phyloP scores from a whole-genome alignment of 2,888 invertebrate species.

The Standfussiana lucernea region DNA sequence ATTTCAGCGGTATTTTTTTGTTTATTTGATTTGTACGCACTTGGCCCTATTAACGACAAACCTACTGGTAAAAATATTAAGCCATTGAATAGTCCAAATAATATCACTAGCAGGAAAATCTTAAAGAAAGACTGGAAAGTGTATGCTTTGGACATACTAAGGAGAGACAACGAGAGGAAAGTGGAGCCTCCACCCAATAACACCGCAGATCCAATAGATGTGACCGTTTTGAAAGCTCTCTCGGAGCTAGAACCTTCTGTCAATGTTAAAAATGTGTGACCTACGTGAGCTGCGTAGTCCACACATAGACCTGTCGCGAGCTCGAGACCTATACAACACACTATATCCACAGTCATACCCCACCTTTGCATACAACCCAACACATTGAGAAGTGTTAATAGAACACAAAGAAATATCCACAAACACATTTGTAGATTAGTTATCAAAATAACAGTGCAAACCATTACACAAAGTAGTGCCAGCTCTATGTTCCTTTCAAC shows the following conservation, averaged over 20 bases:
- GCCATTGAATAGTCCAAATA: slow-evolving; percentile 95
- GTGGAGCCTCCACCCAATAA: slow-evolving; percentile 95
- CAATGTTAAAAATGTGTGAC: slow-evolving; percentile 94
- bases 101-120: slow-evolving; percentile 94
- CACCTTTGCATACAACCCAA: slow-evolving; percentile 95
- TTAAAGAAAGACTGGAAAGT: slow-evolving; percentile 94
- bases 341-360: slow-evolving; percentile 95
- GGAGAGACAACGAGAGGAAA: slow-evolving; percentile 93
- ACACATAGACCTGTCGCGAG: slow-evolving; percentile 95
- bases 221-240: slow-evolving; percentile 92
- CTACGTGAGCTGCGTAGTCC: slow-evolving; percentile 95
- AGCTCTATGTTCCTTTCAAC: slow-evolving; percentile 94
- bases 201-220: slow-evolving; percentile 94
- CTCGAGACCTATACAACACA: slow-evolving; percentile 95
- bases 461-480: slow-evolving; percentile 94
- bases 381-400: slow-evolving; percentile 94
- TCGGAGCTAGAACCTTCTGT: slow-evolving; percentile 89
- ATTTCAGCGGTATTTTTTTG: slow-evolving; percentile 75
- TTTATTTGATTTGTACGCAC: slow-evolving; percentile 81
- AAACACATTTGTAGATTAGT: slow-evolving; percentile 94
- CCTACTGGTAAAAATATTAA: slow-evolving; percentile 94
- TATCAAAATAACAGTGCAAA: slow-evolving; percentile 94
- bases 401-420: slow-evolving; percentile 94
- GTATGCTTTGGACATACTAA: slow-evolving; percentile 93
- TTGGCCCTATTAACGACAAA: slow-evolving; percentile 93